Conservation (phyloP, 1,140 invertebrate genomes). For the Andricus grossulariae region DNA sequence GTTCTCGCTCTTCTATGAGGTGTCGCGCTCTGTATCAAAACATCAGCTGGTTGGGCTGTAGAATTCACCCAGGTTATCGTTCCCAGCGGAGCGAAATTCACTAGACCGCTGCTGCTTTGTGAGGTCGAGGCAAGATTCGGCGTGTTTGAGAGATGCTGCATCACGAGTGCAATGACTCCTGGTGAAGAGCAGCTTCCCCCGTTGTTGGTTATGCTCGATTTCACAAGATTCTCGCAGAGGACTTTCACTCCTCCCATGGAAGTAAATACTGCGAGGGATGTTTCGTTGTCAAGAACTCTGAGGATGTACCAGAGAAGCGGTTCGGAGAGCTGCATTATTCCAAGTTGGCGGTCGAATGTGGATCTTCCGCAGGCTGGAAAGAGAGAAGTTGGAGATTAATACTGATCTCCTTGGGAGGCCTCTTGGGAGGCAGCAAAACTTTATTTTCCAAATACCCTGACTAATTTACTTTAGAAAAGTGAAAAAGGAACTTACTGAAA, state of each 20-base stretch:
- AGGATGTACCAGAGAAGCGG: conserved; percentile 86
- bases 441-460: too few relatives aligned
- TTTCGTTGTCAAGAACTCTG: conserved; percentile 82
- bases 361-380: conserved; percentile 62
- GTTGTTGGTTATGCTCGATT: conserved; percentile 71
- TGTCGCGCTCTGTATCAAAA: conserved; percentile 83
- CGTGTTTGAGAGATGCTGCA: conserved; percentile 80
- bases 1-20: conserved; percentile 89
- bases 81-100: conserved; percentile 93
- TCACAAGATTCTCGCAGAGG: conserved; percentile 79
- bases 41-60: conserved; percentile 90
- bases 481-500: too few relatives aligned
- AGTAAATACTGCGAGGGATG: conserved; percentile 82
- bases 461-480: too few relatives aligned
- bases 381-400: conserved; percentile 5
- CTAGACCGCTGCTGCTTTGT: conserved; percentile 79
- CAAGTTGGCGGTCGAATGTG: conserved; percentile 60
- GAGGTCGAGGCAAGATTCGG: conserved; percentile 75
- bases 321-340: conserved; percentile 81
- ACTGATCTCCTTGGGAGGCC: too few relatives aligned
- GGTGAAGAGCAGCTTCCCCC: conserved; percentile 55
- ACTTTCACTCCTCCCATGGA: conserved; percentile 79
- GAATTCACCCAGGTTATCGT: conserved; percentile 88
- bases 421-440: too few relatives aligned
- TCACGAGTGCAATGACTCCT: conserved; percentile 78